Evolutionary conservation across 23 tunicate species (phyloP).

Genomic region (Styela plicata): DNA sequence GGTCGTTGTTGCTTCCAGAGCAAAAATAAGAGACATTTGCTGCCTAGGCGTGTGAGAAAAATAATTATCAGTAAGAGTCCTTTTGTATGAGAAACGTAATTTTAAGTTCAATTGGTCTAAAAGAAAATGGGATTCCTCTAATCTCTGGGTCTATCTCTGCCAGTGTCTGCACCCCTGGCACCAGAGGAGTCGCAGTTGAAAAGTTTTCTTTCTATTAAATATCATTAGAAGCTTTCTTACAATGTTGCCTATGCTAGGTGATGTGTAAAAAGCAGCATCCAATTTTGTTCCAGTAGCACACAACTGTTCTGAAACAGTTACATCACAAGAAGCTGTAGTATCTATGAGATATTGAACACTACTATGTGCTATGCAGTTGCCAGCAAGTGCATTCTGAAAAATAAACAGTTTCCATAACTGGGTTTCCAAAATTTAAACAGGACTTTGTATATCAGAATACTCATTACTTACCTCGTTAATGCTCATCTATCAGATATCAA

Average conservation of each 20-base stretch:
- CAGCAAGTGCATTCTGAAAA: constrained; percentile 45
- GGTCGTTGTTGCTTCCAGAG: constrained; percentile 1
- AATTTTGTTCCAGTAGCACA: constrained; percentile 27
- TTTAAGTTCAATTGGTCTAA: neutral
- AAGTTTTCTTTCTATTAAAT: too few species aligned
- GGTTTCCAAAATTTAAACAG: neutral
- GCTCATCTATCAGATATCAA: too few species aligned
- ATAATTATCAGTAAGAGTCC: neutral
- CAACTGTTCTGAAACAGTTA: constrained; percentile 16
- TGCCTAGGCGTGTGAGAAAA: too few species aligned
- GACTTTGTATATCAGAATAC: too few species aligned
- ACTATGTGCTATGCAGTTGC: constrained; percentile 37
- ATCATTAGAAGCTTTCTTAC: neutral
- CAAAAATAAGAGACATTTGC: constrained; percentile 10
- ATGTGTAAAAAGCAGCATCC: constrained; percentile 33
- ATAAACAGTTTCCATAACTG: neutral
- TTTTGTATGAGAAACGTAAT: neutral
- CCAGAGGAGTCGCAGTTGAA: too few species aligned
- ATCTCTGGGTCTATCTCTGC: too few species aligned
- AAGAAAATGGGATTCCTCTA: too few species aligned
- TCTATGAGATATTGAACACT: constrained; percentile 40
- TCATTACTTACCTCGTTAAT: too few species aligned
- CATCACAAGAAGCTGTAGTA: constrained; percentile 52
- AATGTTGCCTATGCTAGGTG: neutral
- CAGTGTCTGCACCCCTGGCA: too few species aligned